These are phyloP conservation scores for Caenorhabditis drosophilae DNA, from an alignment of 2,888 invertebrate species.

Conservation along the genomic window DNA sequence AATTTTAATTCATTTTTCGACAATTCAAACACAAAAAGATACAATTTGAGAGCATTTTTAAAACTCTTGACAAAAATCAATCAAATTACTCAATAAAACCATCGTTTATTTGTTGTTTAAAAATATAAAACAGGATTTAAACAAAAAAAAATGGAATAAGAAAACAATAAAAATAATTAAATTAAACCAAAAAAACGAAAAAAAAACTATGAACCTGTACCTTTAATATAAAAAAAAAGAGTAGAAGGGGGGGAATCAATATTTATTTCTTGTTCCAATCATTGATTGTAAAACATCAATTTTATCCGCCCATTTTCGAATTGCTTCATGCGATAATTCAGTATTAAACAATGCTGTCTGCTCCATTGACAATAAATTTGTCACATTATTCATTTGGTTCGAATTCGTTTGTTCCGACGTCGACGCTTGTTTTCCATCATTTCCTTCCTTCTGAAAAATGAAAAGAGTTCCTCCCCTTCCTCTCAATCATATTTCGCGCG, in stretches of 20 bases:
- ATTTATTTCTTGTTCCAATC: slow-evolving; percentile 6
- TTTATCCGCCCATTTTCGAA: slow-evolving; percentile 32
- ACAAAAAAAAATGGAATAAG: too few species aligned
- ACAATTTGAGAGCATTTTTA: not conserved
- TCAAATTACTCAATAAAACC: slow-evolving; percentile 1
- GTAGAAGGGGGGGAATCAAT: not conserved
- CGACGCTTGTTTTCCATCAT: not conserved
- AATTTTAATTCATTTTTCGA: not conserved
- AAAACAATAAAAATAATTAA: slow-evolving; percentile 1
- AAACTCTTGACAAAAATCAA: slow-evolving; percentile 3
- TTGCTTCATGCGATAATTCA: slow-evolving; percentile 18
- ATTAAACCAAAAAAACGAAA: not conserved
- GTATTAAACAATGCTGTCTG: slow-evolving; percentile 2
- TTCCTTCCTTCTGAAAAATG: not conserved
- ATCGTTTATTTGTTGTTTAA: too few species aligned
- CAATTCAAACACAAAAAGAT: not conserved
- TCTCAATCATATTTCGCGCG: too few species aligned
- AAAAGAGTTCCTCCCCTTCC: too few species aligned
- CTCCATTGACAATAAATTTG: not conserved
- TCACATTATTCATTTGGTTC: not conserved
- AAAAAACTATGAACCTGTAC: not conserved
- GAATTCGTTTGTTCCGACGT: not conserved
- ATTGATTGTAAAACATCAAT: slow-evolving; percentile 22
- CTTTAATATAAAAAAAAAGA: not conserved
- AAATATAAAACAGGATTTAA: not conserved